Base-by-base conservation (phyloP, 2,113 vertebrate genomes). In the Archilochus colubris region DNA sequence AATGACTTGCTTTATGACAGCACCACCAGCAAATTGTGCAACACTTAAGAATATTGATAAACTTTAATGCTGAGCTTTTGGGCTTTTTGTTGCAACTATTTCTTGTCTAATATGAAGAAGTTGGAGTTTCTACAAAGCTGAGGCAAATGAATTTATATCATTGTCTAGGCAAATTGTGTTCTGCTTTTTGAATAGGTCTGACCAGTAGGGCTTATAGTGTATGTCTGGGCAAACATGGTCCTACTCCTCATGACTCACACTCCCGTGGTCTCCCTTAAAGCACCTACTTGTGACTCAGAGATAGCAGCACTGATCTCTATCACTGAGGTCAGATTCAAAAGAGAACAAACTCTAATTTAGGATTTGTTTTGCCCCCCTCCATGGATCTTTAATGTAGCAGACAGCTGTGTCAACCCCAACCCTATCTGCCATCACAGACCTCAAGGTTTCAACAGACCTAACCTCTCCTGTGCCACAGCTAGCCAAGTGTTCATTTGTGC, bases 271-370 rank as follows among this genome's bases (percentile, higher is more conserved):
- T 89, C 81, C 82, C 58, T 89, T 50, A 28, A 28, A 21, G 80
- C 86, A 94, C 85, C 89, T 95, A 38, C 79, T 70, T 40, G 17
- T 96, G 94, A 95, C 73, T 95, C 94, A 89, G 38, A 88, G 40
- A 28, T 77, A 84, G 57, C 73, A 11, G 81, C 69, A 33, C 89
- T 64, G 72, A 68, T 84, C 68, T 78, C 59, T 81, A 88, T 93
- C 88, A 74, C 51, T 12, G 48, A 83, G 50, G 40, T 61, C 72
- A 86, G 44, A 66, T 94, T 88, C 68, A 40, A 61, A 77, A 80
- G 51, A 83, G 61, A 85, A 33, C 44, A 46, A 88, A 55, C 72
- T 46, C 63, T 83, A 3, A 75, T 50, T 86, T 67, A 74, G 50
- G 19, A 53, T 54, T 85, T 70, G 38, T 57, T 77, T 70, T 83